Conservation (phyloP, 2,797 vertebrate genomes). For the Mus minutoides region DNA sequence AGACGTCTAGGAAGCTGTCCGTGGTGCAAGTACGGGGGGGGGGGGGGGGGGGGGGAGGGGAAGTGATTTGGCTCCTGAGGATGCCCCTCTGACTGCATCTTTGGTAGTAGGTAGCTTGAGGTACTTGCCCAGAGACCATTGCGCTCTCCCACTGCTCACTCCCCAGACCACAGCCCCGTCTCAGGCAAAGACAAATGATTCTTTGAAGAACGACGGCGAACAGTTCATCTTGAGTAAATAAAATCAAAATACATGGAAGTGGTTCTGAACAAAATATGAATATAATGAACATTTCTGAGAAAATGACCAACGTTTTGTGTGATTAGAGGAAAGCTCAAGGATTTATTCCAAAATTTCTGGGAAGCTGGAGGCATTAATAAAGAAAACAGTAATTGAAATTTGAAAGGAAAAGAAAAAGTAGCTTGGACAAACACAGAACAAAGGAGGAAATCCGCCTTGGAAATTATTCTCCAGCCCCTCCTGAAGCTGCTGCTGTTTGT, state of each 20-base stretch:
- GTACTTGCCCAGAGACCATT: not conserved
- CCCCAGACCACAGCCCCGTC: slow-evolving; percentile 11
- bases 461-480: not conserved
- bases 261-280: slow-evolving; percentile 18
- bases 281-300: slow-evolving; percentile 46
- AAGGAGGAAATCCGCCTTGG: not conserved
- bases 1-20: not conserved
- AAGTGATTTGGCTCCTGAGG: not conserved
- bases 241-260: slow-evolving; percentile 45
- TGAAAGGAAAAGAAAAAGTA: not conserved
- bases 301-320: slow-evolving; percentile 8
- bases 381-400: slow-evolving; percentile 40
- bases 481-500: not conserved
- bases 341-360: slow-evolving; percentile 53
- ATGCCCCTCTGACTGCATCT: not conserved
- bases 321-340: slow-evolving; percentile 34
- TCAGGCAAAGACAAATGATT: slow-evolving; percentile 9
- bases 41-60: too few relatives aligned
- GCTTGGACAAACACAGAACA: slow-evolving; percentile 42
- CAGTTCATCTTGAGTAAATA: slow-evolving; percentile 25
- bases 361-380: slow-evolving; percentile 44
- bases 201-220: slow-evolving; percentile 11
- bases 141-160: not conserved
- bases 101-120: not conserved
- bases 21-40: not conserved